phyloP scores from a whole-genome alignment of 2,888 invertebrate genomes.

The Lasioglossum lativentre region DNA sequence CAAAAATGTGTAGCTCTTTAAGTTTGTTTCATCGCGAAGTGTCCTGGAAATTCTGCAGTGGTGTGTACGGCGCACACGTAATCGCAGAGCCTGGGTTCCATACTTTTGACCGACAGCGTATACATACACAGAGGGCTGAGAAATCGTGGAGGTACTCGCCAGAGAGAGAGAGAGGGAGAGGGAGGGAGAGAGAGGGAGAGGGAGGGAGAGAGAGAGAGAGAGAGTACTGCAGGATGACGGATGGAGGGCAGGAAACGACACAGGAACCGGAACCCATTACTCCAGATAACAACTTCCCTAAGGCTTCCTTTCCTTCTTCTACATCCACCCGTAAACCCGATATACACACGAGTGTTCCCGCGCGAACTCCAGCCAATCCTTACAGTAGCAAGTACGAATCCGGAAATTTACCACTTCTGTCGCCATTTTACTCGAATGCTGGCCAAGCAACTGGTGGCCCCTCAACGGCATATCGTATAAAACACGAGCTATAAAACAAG shows the following conservation, averaged over 20 bases:
- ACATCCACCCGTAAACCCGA: conserved; percentile 64
- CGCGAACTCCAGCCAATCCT: conserved; percentile 41
- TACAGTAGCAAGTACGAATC: conserved; percentile 56
- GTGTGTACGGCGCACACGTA: neutral
- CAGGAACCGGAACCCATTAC: conserved; percentile 79
- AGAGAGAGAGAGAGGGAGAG: conserved; percentile 61
- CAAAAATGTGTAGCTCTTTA: neutral
- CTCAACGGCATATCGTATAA: conserved; percentile 43
- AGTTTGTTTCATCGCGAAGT: neutral
- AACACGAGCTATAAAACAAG: conserved; percentile 9
- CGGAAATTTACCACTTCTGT: conserved; percentile 79
- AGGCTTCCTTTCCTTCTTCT: conserved; percentile 79
- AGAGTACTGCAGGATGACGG: conserved; percentile 70
- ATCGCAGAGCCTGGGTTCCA: neutral
- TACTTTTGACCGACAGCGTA: conserved; percentile 1
- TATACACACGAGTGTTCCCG: conserved; percentile 34
- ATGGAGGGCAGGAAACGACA: conserved; percentile 75
- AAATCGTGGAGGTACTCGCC: conserved; percentile 58
- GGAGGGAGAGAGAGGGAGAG: conserved; percentile 60
- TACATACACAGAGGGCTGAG: conserved; percentile 36
- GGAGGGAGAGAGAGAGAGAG: conserved; percentile 58
- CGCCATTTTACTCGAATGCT: conserved; percentile 67
- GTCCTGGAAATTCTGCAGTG: neutral
- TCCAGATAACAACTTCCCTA: conserved; percentile 78
- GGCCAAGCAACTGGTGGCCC: conserved; percentile 77